Conservation (phyloP, 2,113 vertebrate genomes). For the Tonatia bakeri region DNA sequence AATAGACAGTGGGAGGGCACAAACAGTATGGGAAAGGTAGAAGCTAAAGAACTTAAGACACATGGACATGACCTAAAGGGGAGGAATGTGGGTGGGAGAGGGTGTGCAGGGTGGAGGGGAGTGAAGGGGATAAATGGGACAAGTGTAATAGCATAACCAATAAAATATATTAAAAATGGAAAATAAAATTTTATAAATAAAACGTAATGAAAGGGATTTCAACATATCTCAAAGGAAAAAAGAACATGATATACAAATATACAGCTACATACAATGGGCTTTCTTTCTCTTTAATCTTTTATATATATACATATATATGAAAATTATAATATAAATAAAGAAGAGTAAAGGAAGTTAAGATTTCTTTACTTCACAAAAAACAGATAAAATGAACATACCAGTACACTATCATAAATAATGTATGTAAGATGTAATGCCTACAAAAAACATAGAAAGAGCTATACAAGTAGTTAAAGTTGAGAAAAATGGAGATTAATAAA, state of each 20-base stretch:
- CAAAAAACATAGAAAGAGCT: not conserved
- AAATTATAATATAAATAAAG: not conserved
- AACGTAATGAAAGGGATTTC: not conserved
- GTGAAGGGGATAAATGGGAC: too few relatives aligned
- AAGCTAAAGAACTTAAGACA: too few relatives aligned
- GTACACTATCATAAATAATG: not conserved
- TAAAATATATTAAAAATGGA: not conserved
- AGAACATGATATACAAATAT: not conserved
- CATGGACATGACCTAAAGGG: too few relatives aligned
- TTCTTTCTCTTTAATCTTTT: not conserved
- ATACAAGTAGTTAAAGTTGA: not conserved
- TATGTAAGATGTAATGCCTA: not conserved
- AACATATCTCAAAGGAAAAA: not conserved
- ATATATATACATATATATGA: not conserved
- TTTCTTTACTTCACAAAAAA: not conserved
- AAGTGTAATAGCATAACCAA: too few relatives aligned
- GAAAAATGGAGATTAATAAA: not conserved
- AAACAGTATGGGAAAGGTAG: too few relatives aligned
- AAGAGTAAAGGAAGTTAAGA: not conserved
- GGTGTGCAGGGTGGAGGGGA: too few relatives aligned
- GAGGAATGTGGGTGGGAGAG: too few relatives aligned
- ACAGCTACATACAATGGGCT: not conserved
- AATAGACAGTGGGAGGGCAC: too few relatives aligned
- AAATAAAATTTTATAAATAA: not conserved
- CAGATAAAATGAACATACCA: not conserved